Evolutionary conservation across 1,140 invertebrate genomes (phyloP), one percentile per base, ranked within the genome.

Genomic region (Brachionus rotundiformis): DNA sequence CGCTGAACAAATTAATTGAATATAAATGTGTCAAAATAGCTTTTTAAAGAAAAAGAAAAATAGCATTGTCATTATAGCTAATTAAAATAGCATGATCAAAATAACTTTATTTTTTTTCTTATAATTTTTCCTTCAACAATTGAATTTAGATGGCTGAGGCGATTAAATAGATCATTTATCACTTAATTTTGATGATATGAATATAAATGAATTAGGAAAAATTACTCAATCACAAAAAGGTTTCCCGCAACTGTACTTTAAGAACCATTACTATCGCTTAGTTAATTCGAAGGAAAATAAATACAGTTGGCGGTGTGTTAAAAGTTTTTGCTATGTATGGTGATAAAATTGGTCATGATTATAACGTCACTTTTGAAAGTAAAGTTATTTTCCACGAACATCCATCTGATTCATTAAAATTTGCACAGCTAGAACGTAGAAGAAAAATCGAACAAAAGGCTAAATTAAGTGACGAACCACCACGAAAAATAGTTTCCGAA

Each of bases 1-100:
- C n/a, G n/a, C n/a, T n/a, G n/a, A 61, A 16, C 63, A 33, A 68
- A 36, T 68, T 68, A 68, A 68, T 68, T 68, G 16, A 68, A n/a
- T 33, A 68, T 68, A 33, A 13, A 27, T n/a, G 61, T 65, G 61
- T 65, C 61, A 65, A 31, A 65, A 65, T 65, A 10, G 29, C 25
- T 31, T 33, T 29, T 29, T 39, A n/a, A 33, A 31, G n/a, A 27
- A 65, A 10, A n/a, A 65, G 31, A 16, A 65, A 65, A 65, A 65
- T n/a, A 65, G 10, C 61, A 5, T 29, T 29, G 13, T 65, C 61
- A 33, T 61, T 61, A 27, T 61, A 61, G 59, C 59, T 10, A 27
- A 29, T 27, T 10, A 27, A 61, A 61, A 61, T 27, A 7, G 27
- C 23, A 16, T 7, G 6, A 25, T 61, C 27, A 11, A 61, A 47